phyloP scores from a whole-genome alignment of 2,113 vertebrate genomes.

The Arothron firmamentum region DNA sequence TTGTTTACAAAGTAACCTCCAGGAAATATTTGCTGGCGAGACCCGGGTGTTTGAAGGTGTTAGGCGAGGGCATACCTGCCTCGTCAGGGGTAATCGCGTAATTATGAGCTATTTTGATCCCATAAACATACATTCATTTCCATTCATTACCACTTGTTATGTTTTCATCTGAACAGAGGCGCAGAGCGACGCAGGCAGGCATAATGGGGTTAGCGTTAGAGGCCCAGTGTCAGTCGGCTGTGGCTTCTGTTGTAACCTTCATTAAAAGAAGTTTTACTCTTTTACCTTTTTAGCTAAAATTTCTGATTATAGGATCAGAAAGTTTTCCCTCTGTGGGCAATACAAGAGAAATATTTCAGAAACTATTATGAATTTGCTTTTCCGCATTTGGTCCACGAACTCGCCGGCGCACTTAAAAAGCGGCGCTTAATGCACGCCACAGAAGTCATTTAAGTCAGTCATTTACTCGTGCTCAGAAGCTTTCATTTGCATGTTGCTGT shows the following conservation, averaged over 20 bases:
- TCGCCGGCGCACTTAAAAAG: constrained; percentile 44
- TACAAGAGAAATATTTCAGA: constrained; percentile 18
- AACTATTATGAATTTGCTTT: constrained; percentile 25
- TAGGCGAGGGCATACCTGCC: constrained; percentile 65
- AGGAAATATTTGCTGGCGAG: constrained; percentile 67
- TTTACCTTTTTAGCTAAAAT: constrained; percentile 25
- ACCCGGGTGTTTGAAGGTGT: constrained; percentile 65
- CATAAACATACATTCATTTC: constrained; percentile 74
- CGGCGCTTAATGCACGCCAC: constrained; percentile 38
- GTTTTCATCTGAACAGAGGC: constrained; percentile 69
- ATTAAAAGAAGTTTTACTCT: too few species aligned
- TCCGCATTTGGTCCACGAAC: constrained; percentile 27
- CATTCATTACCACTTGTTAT: constrained; percentile 74
- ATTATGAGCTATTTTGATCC: constrained; percentile 77
- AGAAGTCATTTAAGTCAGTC: constrained; percentile 58
- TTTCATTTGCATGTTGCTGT: constrained; percentile 61
- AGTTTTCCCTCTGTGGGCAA: constrained; percentile 2
- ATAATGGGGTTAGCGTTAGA: constrained; percentile 63
- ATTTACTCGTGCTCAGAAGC: constrained; percentile 56
- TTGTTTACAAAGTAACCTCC: constrained; percentile 72
- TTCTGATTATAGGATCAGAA: constrained; percentile 9
- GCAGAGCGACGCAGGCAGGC: constrained; percentile 69
- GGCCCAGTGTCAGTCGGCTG: constrained; percentile 41
- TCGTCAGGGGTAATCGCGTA: constrained; percentile 72
- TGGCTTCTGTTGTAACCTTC: constrained; percentile 24